Evolutionary conservation across 2,113 vertebrate genomes (phyloP), one percentile per base, ranked within the genome.

Genomic region (Egretta garzetta): DNA sequence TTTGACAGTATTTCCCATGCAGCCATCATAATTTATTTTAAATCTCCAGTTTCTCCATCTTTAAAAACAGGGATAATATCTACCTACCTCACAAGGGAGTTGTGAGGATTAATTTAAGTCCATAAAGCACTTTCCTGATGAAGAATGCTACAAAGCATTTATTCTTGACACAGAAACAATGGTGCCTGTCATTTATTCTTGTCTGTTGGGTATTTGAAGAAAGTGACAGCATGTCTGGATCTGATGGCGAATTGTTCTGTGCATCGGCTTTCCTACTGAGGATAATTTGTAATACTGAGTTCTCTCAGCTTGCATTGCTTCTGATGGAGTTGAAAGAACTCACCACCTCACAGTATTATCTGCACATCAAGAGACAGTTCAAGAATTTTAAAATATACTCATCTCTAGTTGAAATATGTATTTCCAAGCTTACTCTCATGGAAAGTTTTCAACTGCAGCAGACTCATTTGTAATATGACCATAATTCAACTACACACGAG

Each of bases 361-460:
- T 89, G 77, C 58, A 92, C 50, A 93, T 93, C 75, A 89, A 91
- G 73, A 80, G 37, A 35, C 68, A 91, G 86, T 82, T 95, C 91
- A 96, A 80, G 94, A 96, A 95, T 90, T 93, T 93, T 90, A 80
- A 94, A 91, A 91, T 90, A 72, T 37, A 47, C 93, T 94, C 91
- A 58, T 95, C 80, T 98, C 84, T 97, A 86, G 82, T 70, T 96
- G 74, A 95, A 94, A 75, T 76, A 79, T 16, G 24, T 68, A 49
- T 88, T 92, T 95, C 52, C 86, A 80, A 96, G 83, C 81, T 72
- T 92, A 76, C 67, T 88, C 62, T 94, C 60, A 33, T 47, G 64
- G 39, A 93, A 75, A 49, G 74, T 95, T 96, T 97, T 94, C 53
- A 73, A 17, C 70, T 89, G 75, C 93, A 86, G 72, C 67, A 73